A percentile compares a stretch with the other conserved stretches of the same genome.
Conservation (phyloP, 2,113 vertebrate genomes). For the Tachysurus vachellii region DNA sequence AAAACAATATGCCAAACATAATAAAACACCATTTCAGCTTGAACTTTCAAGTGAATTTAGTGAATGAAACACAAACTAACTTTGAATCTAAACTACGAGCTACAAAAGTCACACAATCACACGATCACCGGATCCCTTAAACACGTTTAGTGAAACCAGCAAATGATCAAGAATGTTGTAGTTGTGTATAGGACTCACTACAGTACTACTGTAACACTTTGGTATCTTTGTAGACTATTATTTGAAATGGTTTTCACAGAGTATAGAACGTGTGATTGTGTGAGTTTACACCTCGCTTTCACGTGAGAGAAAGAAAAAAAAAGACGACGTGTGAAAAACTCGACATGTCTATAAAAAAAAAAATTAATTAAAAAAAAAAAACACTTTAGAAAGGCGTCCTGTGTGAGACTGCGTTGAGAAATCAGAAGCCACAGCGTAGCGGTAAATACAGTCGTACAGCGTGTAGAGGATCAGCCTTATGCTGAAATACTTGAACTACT, state of each 20-base stretch:
- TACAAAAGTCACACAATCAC: too few relatives aligned
- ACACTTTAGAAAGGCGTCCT: background rate
- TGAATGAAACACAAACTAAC: too few relatives aligned
- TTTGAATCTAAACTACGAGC: too few relatives aligned
- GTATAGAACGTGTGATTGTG: background rate
- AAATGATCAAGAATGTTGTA: background rate
- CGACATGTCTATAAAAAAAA: background rate
- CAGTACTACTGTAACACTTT: background rate
- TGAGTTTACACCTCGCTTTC: background rate
- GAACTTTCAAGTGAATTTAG: too few relatives aligned
- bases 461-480: too few relatives aligned
- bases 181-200: background rate
- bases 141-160: background rate
- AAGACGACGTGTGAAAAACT: background rate
- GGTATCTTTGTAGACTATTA: background rate
- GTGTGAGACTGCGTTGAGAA: background rate
- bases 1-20: too few relatives aligned
- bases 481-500: too few relatives aligned
- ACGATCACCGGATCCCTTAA: background rate
- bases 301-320: background rate
- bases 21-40: too few relatives aligned
- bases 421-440: background rate
- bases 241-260: background rate
- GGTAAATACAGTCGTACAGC: background rate
- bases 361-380: background rate